These are phyloP conservation scores for Neosalanx taihuensis DNA, from an alignment of 2,797 vertebrate genomes.

Conservation along the genomic window DNA sequence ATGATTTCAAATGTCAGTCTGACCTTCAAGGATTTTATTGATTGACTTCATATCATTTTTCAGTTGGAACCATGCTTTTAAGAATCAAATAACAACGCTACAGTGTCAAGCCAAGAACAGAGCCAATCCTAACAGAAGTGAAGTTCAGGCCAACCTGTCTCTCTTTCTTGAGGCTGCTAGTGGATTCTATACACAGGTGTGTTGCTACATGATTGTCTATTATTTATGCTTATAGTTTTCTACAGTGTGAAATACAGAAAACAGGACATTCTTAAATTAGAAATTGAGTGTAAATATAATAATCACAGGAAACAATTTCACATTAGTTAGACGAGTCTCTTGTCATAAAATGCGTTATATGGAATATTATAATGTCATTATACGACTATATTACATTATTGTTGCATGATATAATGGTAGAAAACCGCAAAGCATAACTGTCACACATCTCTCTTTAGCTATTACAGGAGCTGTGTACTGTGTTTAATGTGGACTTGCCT, in stretches of 20 bases:
- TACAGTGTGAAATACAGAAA: background rate
- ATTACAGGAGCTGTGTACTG: slow-evolving; percentile 96
- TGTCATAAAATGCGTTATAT: background rate
- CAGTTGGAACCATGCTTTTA: slow-evolving; percentile 95
- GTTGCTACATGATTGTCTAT: slow-evolving; percentile 27
- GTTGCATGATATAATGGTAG: too few species aligned
- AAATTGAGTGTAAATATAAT: too few species aligned
- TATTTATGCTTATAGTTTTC: background rate
- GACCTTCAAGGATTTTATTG: background rate
- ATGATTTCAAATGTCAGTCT: background rate
- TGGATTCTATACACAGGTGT: slow-evolving; percentile 98
- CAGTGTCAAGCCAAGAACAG: slow-evolving; percentile 99
- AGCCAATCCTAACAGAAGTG: slow-evolving; percentile 96
- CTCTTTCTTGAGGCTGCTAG: slow-evolving; percentile 97
- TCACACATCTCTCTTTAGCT: slow-evolving; percentile 66
- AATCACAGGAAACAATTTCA: background rate
- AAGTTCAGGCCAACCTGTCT: slow-evolving; percentile 97
- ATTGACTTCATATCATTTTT: background rate
- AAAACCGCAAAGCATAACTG: background rate
- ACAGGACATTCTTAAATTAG: too few species aligned
- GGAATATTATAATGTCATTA: background rate
- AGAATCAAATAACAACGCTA: slow-evolving; percentile 99
- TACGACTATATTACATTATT: background rate
- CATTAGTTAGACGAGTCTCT: background rate
- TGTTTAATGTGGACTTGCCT: slow-evolving; percentile 97